Percentiles rank a stretch among this genome's conserved stretches.
Evolutionary conservation across 1,140 invertebrate species (phyloP).

Genomic region (Nephotettix cincticeps): DNA sequence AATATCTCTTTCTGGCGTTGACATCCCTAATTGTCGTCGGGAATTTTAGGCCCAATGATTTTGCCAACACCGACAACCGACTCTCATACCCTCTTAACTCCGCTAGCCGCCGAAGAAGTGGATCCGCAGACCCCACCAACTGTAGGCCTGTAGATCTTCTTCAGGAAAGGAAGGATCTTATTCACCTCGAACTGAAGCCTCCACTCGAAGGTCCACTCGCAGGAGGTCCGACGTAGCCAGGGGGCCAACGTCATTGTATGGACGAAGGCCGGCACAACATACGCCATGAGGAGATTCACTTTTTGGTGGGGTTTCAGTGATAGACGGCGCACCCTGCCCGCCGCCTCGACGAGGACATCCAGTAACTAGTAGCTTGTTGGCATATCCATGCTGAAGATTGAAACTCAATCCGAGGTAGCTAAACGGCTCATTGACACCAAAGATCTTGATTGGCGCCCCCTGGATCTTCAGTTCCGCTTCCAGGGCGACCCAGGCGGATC

Average conservation of each 20-base stretch:
- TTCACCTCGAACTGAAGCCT: neutral
- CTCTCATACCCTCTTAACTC: neutral
- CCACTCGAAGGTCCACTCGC: neutral
- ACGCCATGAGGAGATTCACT: neutral
- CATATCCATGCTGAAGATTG: neutral
- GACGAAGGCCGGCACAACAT: neutral
- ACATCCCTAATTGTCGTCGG: neutral
- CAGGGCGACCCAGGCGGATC: neutral
- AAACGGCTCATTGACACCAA: neutral
- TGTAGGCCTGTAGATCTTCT: constrained; percentile 3
- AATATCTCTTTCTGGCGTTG: neutral
- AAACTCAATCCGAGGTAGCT: neutral
- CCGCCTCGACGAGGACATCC: neutral
- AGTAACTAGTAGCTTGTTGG: neutral
- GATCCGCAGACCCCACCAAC: neutral
- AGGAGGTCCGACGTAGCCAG: neutral
- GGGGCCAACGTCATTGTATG: neutral
- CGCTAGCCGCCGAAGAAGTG: neutral
- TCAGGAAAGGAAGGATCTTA: neutral
- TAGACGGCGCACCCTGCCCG: neutral
- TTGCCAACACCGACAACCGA: neutral
- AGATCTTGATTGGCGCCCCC: neutral
- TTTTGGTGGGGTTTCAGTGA: constrained; percentile 18
- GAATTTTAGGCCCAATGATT: neutral
- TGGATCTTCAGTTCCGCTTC: neutral